Evolutionary conservation across 2,888 invertebrate species (phyloP), one percentile per base, ranked within the genome.

Genomic region (Crossocerus cetratus): DNA sequence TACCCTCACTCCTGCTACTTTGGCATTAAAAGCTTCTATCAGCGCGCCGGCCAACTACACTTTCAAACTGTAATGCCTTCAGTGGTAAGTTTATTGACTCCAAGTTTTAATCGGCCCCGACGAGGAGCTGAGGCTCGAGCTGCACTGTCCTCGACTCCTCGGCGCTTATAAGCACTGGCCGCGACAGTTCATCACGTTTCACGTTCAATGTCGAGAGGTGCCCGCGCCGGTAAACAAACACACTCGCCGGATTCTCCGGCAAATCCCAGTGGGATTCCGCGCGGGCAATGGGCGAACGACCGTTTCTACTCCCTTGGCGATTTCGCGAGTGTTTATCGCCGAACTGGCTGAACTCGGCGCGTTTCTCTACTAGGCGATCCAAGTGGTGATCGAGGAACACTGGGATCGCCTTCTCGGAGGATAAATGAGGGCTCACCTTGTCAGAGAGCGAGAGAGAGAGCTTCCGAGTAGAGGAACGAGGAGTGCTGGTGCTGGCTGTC

Each of bases 141-240:
- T 43, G 5, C 43, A 13, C 43, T 13, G 43, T 43, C 5, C 13
- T 43, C 43, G 43, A 43, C 43, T 43, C 43, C 5, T 43, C 13
- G 5, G 13, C 49, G 16, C 49, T 14, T 49, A 49, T 49, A 49
- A 49, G 49, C 16, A 49, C 21, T 58, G 18, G 69, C 69, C 69
- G 49, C 61, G 72, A 71, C 57, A 53, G 22, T 64, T 54, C 57
- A 5, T 56, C 23, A 44, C 13, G 65, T 5, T 45, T 21, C 43
- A 16, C 49, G 59, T 63, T 65, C 65, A 18, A 61, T 55, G 54
- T 54, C 60, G 23, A 43, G n/a, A n/a, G n/a, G n/a, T 21, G 42
- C 0, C n/a, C 14, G 14, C 61, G 45, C 49, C 60, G 64, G 62
- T 54, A 70, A 71, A 76, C 59, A 73, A 8, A 49, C 49, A 59